phyloP scores from a whole-genome alignment of 2,888 invertebrate genomes.

The Epinotia nisella region DNA sequence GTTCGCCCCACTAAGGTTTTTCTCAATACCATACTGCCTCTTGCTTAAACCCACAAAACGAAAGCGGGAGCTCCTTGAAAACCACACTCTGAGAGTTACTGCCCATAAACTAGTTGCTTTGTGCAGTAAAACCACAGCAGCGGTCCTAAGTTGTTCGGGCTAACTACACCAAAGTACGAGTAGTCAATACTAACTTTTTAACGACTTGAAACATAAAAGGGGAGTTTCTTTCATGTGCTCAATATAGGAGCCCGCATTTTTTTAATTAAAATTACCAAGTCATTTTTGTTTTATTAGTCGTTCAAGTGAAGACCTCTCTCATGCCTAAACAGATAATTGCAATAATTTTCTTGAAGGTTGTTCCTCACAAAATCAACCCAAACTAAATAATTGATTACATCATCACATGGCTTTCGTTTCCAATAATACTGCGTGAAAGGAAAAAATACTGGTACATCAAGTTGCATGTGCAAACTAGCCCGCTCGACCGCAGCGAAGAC shows the following conservation, averaged over 20 bases:
- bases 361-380: background rate
- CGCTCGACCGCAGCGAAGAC: slow-evolving; percentile 46
- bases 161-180: slow-evolving; percentile 15
- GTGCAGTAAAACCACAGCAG: slow-evolving; percentile 41
- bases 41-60: slow-evolving; percentile 35
- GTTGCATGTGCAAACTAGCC: slow-evolving; percentile 45
- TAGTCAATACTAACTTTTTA: slow-evolving; percentile 45
- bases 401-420: slow-evolving; percentile 21
- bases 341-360: background rate
- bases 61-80: slow-evolving; percentile 35
- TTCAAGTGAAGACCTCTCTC: background rate
- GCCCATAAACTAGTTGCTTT: slow-evolving; percentile 48
- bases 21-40: slow-evolving; percentile 23
- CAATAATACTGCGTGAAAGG: slow-evolving; percentile 23
- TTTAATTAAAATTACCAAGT: slow-evolving; percentile 37
- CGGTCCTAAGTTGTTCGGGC: slow-evolving; percentile 31
- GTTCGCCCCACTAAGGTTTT: slow-evolving; percentile 36
- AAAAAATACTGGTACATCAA: slow-evolving; percentile 41
- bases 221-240: slow-evolving; percentile 50
- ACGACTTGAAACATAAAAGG: slow-evolving; percentile 51
- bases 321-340: background rate
- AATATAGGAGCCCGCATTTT: slow-evolving; percentile 47
- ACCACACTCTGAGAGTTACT: slow-evolving; percentile 47
- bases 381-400: background rate
- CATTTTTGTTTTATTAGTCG: slow-evolving; percentile 30